phyloP scores from a whole-genome alignment of 2,113 vertebrate genomes.

The Caracal caracal region DNA sequence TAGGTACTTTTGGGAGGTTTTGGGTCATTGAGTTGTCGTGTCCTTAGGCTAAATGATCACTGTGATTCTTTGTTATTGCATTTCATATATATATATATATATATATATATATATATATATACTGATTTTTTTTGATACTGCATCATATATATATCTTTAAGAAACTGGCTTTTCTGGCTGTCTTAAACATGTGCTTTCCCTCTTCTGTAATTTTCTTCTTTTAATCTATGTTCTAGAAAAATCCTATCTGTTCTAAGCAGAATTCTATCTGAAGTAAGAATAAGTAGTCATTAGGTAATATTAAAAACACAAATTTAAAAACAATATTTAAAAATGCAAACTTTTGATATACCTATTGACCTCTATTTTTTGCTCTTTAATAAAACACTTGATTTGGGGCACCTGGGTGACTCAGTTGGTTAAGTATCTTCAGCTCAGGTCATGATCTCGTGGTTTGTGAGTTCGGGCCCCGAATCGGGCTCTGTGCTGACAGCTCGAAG shows the following conservation, averaged over 20 bases:
- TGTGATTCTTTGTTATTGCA: neutral
- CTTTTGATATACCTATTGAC: neutral
- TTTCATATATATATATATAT: neutral
- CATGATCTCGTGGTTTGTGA: no score
- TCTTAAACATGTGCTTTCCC: neutral
- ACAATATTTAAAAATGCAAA: neutral
- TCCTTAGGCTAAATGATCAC: neutral
- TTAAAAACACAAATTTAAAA: neutral
- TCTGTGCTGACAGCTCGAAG: no score
- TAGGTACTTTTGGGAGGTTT: neutral
- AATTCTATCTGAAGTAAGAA: neutral
- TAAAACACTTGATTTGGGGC: neutral
- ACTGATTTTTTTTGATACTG: neutral
- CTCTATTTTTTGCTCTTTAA: neutral
- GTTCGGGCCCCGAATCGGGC: no score
- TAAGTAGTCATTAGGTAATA: neutral
- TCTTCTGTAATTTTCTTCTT: neutral
- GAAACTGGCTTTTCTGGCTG: neutral
- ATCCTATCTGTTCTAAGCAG: neutral
- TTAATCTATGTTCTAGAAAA: neutral
- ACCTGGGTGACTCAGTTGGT: no score
- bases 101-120: neutral
- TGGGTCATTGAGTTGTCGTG: neutral
- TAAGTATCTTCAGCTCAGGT: no score
- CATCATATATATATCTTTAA: neutral